Base-by-base conservation (phyloP, 2,797 vertebrate species). In the Saguinus oedipus region DNA sequence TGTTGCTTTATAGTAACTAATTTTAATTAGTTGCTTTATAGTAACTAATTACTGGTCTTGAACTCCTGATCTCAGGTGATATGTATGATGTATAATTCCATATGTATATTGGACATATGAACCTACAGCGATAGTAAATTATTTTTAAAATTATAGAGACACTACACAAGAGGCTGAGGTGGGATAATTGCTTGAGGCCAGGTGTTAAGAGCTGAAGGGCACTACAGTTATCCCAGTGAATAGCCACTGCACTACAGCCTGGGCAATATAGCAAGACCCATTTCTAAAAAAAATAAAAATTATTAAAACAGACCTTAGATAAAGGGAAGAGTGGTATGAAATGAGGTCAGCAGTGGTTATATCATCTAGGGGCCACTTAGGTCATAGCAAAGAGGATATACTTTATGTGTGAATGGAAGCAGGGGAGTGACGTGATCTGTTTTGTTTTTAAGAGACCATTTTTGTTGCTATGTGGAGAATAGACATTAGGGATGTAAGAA, bases 81-180 rank as follows among this genome's bases (percentile, higher is more conserved):
- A 55, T 55, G 53, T 55, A 55, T 55, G 53, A 55, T 55, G 53
- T 55, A 55, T 55, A 55, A 55, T 55, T 20, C 20, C 20, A 55
- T 22, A 22, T 55, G 20, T 70, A 30, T 83, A 86, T 50, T 88
- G n/a, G 24, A 7, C 15, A 64, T 88, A 50, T 57, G 26, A 91
- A 24, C 26, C 59, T 87, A 55, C 53, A 17, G 10, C 89, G 5
- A 22, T 87, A 30, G 46, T 95, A 36, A 96, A 44, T 55, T 95
- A n/a, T 26, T 42, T 90, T 82, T 90, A 88, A 78, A 94, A 81
- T 94, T 70, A 90, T 55, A 36, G 36, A 80, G 78, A 36, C 24
- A 39, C 22, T 55, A 39, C 79, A 39, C 50, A 55, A 50, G 22
- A 80, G 50, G 50, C 50, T 55, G n/a, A 80, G 78, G 7, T 14